Evolutionary conservation across 2,113 vertebrate species (phyloP).

Genomic region (Dascyllus trimaculatus): DNA sequence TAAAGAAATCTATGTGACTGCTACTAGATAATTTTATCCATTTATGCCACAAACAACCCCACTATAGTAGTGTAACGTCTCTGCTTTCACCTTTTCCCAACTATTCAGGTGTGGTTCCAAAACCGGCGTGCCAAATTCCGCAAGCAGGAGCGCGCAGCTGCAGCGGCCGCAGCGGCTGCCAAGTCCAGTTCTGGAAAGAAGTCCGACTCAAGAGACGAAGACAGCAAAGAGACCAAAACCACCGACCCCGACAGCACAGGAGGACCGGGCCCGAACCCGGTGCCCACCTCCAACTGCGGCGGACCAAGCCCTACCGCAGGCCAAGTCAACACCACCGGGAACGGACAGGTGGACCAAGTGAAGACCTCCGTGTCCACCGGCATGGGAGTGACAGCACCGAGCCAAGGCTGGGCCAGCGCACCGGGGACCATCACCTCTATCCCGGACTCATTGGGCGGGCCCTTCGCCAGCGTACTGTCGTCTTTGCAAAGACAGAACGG

Average conservation of each 20-base stretch:
- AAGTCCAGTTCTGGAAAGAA: conserved; percentile 94
- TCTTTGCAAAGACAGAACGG: conserved; percentile 98
- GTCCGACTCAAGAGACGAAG: conserved; percentile 92
- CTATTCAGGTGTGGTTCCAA: conserved; percentile 97
- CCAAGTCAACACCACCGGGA: conserved; percentile 85
- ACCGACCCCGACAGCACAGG: conserved; percentile 97
- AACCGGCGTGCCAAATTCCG: conserved; percentile 97
- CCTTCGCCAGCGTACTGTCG: conserved; percentile 95
- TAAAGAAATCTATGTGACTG: neutral
- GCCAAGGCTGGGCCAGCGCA: conserved; percentile 92
- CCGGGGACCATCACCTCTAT: conserved; percentile 95
- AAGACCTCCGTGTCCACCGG: conserved; percentile 85
- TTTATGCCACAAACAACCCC: no score
- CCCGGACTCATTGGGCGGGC: conserved; percentile 96
- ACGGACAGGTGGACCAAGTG: conserved; percentile 83
- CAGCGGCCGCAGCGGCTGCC: conserved; percentile 92
- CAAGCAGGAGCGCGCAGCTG: conserved; percentile 95
- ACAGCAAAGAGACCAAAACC: conserved; percentile 95
- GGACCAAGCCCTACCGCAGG: conserved; percentile 89
- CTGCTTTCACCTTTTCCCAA: neutral
- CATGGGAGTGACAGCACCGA: conserved; percentile 86
- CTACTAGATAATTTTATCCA: neutral
- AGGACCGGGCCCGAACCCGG: conserved; percentile 92
- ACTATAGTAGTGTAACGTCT: neutral
- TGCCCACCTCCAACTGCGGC: conserved; percentile 90